Conservation (phyloP, 2,113 vertebrate species). For the Calidris pygmaea region DNA sequence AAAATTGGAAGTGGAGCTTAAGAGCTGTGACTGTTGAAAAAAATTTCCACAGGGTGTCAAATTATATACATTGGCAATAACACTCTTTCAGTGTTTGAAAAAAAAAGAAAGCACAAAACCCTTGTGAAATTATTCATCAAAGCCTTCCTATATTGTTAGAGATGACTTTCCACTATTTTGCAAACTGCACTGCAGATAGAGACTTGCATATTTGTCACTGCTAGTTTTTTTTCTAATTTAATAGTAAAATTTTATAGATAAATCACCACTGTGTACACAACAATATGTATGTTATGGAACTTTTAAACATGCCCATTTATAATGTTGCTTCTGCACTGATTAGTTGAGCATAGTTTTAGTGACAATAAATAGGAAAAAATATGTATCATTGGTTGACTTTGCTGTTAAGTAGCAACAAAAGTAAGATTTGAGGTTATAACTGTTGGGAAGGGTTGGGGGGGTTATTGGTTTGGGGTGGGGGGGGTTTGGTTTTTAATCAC, state of each 20-base stretch:
- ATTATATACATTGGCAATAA: not conserved
- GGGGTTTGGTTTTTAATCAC: not conserved
- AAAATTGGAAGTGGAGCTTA: not conserved
- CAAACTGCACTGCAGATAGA: not conserved
- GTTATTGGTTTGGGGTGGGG: not conserved
- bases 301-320: conserved; percentile 10
- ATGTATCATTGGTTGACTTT: conserved; percentile 8
- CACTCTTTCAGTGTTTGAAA: not conserved
- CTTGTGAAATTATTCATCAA: not conserved
- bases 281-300: not conserved
- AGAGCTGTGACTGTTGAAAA: not conserved
- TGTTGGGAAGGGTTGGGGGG: not conserved
- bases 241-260: not conserved
- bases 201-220: conserved; percentile 6
- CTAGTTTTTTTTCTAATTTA: not conserved
- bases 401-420: conserved; percentile 18
- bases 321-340: conserved; percentile 16
- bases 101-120: not conserved
- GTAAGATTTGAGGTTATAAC: conserved; percentile 1
- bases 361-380: not conserved
- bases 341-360: not conserved
- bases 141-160: not conserved
- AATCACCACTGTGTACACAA: not conserved
- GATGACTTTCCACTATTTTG: not conserved
- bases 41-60: not conserved